Conservation (phyloP, 2,888 invertebrate genomes). For the Phyto melanocephala region DNA sequence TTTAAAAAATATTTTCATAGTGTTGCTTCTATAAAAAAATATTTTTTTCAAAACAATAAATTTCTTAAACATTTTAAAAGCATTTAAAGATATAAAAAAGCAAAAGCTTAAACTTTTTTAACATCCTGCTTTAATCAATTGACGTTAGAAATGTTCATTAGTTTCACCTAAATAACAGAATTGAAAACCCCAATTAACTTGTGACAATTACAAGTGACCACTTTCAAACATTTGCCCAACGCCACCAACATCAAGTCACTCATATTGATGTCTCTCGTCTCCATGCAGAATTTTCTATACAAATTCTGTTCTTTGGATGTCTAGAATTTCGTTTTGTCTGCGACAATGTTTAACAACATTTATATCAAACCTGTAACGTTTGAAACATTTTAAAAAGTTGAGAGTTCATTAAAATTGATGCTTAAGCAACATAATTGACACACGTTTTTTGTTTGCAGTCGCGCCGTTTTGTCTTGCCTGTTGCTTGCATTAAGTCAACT, state of each 20-base stretch:
- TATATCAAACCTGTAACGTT: slow-evolving; percentile 34
- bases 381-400: slow-evolving; percentile 47
- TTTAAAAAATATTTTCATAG: too few relatives aligned
- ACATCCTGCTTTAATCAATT: slow-evolving; percentile 1
- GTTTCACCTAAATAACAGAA: neutral
- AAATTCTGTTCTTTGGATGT: neutral
- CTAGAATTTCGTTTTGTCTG: neutral
- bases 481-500: slow-evolving; percentile 58
- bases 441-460: slow-evolving; percentile 53
- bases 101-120: too few relatives aligned
- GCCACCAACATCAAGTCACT: slow-evolving; percentile 51
- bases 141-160: neutral
- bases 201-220: neutral
- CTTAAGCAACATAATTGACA: slow-evolving; percentile 67
- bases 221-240: slow-evolving; percentile 34
- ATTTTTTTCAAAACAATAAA: too few relatives aligned
- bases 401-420: slow-evolving; percentile 69
- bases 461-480: slow-evolving; percentile 7
- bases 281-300: neutral
- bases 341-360: slow-evolving; percentile 5
- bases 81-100: too few relatives aligned
- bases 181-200: neutral
- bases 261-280: slow-evolving; percentile 4
- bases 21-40: too few relatives aligned
- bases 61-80: too few relatives aligned